These are phyloP conservation scores for Anarsia innoxiella DNA, from an alignment of 2,888 invertebrate species.

Conservation along the genomic window DNA sequence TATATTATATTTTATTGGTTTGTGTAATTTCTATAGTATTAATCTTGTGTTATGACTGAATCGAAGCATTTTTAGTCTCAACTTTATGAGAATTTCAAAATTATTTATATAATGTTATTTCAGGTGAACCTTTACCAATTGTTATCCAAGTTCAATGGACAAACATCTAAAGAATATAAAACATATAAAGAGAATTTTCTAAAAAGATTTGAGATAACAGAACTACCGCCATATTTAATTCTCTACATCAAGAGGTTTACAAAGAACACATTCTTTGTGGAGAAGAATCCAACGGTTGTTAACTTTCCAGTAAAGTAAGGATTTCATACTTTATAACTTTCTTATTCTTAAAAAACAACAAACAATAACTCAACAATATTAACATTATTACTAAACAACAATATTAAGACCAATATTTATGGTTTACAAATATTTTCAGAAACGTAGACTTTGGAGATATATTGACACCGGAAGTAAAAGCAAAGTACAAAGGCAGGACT, in stretches of 20 bases:
- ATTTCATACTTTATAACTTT: too few relatives aligned
- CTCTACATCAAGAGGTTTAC: constrained; percentile 98
- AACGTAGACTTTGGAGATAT: constrained; percentile 98
- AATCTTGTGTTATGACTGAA: too few relatives aligned
- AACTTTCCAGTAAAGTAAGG: constrained; percentile 99
- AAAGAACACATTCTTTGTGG: constrained; percentile 98
- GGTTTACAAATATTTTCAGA: too few relatives aligned
- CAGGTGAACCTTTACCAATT: constrained; percentile 95
- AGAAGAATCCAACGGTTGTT: constrained; percentile 99
- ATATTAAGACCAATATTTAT: too few relatives aligned
- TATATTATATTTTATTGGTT: not conserved
- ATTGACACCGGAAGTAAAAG: constrained; percentile 88
- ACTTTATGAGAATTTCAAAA: too few relatives aligned
- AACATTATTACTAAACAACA: too few relatives aligned
- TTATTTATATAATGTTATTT: too few relatives aligned
- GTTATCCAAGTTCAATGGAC: constrained; percentile 96
- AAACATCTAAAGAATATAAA: constrained; percentile 97
- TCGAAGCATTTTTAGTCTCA: too few relatives aligned
- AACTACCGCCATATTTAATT: constrained; percentile 95
- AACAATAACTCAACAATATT: too few relatives aligned
- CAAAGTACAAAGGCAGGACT: constrained; percentile 83
- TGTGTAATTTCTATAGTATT: not conserved
- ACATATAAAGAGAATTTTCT: constrained; percentile 99
- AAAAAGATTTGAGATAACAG: constrained; percentile 96
- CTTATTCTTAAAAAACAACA: too few relatives aligned